Evolutionary conservation across 2,113 vertebrate genomes (phyloP), one percentile per base, ranked within the genome.

Genomic region (Sclerurus mexicanus): DNA sequence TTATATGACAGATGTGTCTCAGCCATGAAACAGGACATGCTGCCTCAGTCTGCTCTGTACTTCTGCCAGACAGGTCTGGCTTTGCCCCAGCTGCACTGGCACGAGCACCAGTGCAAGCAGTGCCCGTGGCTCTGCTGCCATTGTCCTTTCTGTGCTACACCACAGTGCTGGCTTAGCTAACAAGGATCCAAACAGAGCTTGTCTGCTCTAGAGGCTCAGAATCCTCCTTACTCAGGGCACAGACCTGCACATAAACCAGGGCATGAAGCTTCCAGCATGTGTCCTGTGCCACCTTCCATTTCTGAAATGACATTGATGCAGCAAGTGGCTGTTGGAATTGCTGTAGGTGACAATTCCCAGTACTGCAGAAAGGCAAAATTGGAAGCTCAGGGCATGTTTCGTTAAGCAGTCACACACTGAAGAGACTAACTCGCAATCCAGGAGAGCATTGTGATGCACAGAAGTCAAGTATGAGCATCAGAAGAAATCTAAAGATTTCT

Each of bases 51-150:
- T 59, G 83, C 83, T 95, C 93, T 87, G 83, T 84, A 42, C 73
- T 71, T 47, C 76, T 87, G 93, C 94, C 96, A 96, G 94, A 59
- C 39, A 68, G 37, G 37, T 11, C 90, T 95, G 96, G 94, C 92
- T 92, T 35, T 67, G 79, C 27, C 84, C 55, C 88, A 96, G 90
- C 58, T 9, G 53, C 83, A 20, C 83, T 87, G 86, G 60, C 91
- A 92, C 2, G 1, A 78, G 63, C 63, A 58, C 6, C 42, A 20
- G 69, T 37, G 66, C 27, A 80, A 76, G 87, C 7, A 75, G 66
- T 2, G 52, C 58, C 80, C 0, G 1, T 15, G 77, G 81, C 69
- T 87, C 56, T 73, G 84, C 62, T 67, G 47, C 4, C 2, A 50
- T 42, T 87, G 56, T 85, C 58, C 69, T 69, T 66, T 67, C 77